Base-by-base conservation (phyloP, 2,113 vertebrate species). In the Chloropsis cyanopogon region DNA sequence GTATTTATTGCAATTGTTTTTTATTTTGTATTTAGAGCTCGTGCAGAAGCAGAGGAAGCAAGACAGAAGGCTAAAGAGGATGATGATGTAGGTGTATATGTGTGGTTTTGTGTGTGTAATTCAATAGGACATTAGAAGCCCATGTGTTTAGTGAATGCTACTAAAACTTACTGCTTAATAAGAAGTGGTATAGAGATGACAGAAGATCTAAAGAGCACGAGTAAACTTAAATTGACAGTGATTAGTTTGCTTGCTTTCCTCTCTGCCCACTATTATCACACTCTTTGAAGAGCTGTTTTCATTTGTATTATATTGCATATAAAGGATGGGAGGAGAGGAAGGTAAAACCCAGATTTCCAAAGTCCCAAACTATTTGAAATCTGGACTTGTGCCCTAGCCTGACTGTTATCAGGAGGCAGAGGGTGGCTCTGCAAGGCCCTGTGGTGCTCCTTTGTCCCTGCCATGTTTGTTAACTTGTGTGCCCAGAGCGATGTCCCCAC, bases 401-500 rank as follows among this genome's bases (percentile, higher is more conserved):
- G 82, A 46, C 52, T 49, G 46, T 77, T 59, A 4, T 0, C 20
- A 4, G 87, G 63, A 81, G 60, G 56, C 65, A 53, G 60, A 61
- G 68, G 37, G 52, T 84, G 92, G 41, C 60, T 92, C 47, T 93
- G 46, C 71, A 69, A 82, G 81, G 65, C 61, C 65, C 83, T 57
- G 19, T 68, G 73, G 46, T 88, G 47, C 73, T 86, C 17, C 82
- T 95, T 76, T 90, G 92, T 78, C 78, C 17, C 21, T 77, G 64
- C 53, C 54, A 71, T 7, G 54, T 49, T 61, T 94, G 42, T 18
- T 44, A 77, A 59, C 53, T 61, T 92, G 16, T 31, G 82, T 88
- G 22, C 78, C 23, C 94, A 99, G 99, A 99, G 99, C 35, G 99
- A 99, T 7, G 98, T 99, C 52, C 99, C 99, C 9, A 99, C 99